A percentile compares a stretch with the other conserved stretches of the same genome.
Evolutionary conservation across 1,140 invertebrate genomes (phyloP).

Genomic region (Habropoda laboriosa): DNA sequence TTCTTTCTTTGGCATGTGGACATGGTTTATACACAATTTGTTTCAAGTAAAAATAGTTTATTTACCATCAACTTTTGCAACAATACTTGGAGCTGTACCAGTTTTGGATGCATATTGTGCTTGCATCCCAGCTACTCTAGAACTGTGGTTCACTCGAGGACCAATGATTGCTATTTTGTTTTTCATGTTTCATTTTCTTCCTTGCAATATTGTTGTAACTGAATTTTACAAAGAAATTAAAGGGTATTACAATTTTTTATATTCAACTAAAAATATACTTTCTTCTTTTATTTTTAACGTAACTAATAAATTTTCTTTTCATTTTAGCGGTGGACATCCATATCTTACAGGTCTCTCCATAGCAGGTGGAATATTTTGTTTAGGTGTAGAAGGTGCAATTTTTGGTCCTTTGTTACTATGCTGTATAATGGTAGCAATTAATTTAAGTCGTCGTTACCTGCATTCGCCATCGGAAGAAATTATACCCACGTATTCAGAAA

Average conservation of each 20-base stretch:
- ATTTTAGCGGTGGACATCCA: conserved; percentile 94
- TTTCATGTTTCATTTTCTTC: conserved; percentile 92
- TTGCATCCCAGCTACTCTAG: conserved; percentile 94
- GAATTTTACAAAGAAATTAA: conserved; percentile 99
- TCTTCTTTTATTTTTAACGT: neutral
- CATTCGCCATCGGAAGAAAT: conserved; percentile 81
- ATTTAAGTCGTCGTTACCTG: conserved; percentile 85
- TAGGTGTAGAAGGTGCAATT: conserved; percentile 97
- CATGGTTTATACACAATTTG: conserved; percentile 97
- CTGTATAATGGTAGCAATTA: conserved; percentile 90
- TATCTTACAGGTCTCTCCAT: conserved; percentile 99
- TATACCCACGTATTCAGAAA: conserved; percentile 71
- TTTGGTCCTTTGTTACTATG: conserved; percentile 97
- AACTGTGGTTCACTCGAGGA: conserved; percentile 94
- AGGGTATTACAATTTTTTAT: conserved; percentile 85
- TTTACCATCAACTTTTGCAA: conserved; percentile 95
- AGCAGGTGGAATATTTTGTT: conserved; percentile 98
- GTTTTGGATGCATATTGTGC: conserved; percentile 98
- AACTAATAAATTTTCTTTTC: conserved; percentile 18
- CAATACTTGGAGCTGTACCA: conserved; percentile 95
- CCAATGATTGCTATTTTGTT: conserved; percentile 89
- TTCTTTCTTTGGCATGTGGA: conserved; percentile 98
- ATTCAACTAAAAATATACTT: conserved; percentile 17
- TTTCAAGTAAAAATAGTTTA: conserved; percentile 98
- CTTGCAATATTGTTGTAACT: conserved; percentile 95